Evolutionary conservation across 2,888 invertebrate species (phyloP).

Genomic region (Cyclophora albipunctata): DNA sequence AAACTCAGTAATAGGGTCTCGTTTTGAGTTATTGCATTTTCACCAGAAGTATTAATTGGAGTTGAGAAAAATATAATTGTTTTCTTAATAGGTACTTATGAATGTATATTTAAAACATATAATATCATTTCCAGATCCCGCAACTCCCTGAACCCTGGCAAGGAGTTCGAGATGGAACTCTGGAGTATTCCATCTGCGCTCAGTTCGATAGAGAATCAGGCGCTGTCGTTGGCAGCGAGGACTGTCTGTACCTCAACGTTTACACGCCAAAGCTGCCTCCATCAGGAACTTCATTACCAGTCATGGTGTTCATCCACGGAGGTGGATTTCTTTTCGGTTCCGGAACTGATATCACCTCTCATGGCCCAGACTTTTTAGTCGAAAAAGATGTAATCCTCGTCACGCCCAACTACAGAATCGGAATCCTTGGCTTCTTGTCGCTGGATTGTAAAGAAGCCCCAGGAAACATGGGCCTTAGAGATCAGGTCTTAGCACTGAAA

Average conservation of each 20-base stretch:
- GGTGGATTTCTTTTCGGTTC: constrained; percentile 63
- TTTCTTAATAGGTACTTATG: too few relatives aligned
- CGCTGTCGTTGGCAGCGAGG: constrained; percentile 72
- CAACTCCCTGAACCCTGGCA: constrained; percentile 66
- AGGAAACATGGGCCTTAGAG: constrained; percentile 69
- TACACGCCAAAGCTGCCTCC: constrained; percentile 72
- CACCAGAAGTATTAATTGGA: too few relatives aligned
- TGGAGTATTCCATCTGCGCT: constrained; percentile 77
- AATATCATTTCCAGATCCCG: constrained; percentile 40
- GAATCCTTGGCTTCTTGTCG: constrained; percentile 59
- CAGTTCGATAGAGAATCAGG: constrained; percentile 75
- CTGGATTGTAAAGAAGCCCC: constrained; percentile 57
- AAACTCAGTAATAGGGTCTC: too few relatives aligned
- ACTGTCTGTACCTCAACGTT: constrained; percentile 82
- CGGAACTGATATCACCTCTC: constrained; percentile 51
- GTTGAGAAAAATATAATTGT: too few relatives aligned
- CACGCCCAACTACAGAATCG: constrained; percentile 60
- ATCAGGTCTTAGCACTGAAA: constrained; percentile 68
- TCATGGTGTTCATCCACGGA: constrained; percentile 67
- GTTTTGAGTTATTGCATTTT: too few relatives aligned
- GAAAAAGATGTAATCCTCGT: constrained; percentile 60
- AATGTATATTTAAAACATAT: too few relatives aligned
- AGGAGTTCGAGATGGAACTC: constrained; percentile 78
- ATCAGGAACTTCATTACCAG: constrained; percentile 32
- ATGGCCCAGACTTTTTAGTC: constrained; percentile 61